These are phyloP conservation scores for Empidonax traillii DNA, from an alignment of 2,113 vertebrate species.

Conservation along the genomic window DNA sequence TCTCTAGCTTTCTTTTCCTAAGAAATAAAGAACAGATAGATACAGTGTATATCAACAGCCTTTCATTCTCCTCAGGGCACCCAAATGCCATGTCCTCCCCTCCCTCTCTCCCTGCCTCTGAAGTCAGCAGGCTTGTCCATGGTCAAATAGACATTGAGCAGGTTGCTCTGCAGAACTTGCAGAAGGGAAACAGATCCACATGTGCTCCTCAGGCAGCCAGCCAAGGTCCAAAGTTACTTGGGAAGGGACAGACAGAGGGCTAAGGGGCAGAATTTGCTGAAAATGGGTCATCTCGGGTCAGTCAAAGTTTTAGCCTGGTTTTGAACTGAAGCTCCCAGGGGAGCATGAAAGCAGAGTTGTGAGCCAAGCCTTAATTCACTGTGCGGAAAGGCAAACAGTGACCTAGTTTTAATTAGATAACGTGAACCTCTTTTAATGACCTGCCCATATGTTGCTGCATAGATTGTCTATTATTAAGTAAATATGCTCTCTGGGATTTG, in stretches of 20 bases:
- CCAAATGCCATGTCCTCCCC: rapidly evolving
- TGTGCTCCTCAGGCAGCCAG: not conserved
- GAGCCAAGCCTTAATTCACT: not conserved
- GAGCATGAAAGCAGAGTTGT: not conserved
- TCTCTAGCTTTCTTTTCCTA: not conserved
- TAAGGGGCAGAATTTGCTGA: not conserved
- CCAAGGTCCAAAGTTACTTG: not conserved
- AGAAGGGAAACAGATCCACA: rapidly evolving
- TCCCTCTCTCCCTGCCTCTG: not conserved
- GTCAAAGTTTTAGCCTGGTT: not conserved
- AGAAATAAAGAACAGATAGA: not conserved
- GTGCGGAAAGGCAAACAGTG: not conserved
- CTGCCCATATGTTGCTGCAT: not conserved
- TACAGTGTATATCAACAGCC: rapidly evolving
- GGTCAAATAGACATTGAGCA: rapidly evolving
- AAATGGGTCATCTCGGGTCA: not conserved
- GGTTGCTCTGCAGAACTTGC: not conserved
- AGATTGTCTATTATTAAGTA: not conserved
- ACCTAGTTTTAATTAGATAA: not conserved
- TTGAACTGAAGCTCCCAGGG: not conserved
- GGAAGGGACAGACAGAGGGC: not conserved
- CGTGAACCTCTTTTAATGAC: not conserved
- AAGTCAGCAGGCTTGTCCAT: rapidly evolving
- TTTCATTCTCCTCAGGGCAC: not conserved
- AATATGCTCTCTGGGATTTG: not conserved